Evolutionary conservation across 2,113 vertebrate genomes (phyloP).

Genomic region (Lampris megalopsis): DNA sequence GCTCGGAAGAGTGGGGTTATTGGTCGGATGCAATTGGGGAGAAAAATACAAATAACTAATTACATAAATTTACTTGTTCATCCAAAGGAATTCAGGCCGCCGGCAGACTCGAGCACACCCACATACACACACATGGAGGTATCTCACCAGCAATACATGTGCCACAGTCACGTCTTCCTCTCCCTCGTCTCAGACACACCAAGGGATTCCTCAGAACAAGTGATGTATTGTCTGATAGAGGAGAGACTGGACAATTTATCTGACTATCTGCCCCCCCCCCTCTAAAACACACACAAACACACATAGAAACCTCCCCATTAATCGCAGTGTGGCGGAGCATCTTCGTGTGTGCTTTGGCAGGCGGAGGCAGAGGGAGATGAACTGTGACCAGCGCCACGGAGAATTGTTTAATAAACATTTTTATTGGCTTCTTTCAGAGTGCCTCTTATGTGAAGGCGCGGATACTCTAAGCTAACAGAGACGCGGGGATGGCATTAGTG

Average conservation of each 20-base stretch:
- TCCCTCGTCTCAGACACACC: neutral
- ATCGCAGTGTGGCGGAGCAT: conserved; percentile 13
- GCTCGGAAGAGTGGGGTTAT: too few relatives aligned
- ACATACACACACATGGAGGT: conserved; percentile 5
- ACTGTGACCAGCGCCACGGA: conserved; percentile 32
- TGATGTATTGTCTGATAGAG: neutral
- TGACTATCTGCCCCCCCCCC: neutral
- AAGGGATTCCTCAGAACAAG: neutral
- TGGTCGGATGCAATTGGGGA: too few relatives aligned
- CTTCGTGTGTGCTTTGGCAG: conserved; percentile 31
- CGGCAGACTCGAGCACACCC: neutral
- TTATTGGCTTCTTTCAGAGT: conserved; percentile 55
- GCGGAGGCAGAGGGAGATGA: conserved; percentile 56
- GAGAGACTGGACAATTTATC: neutral
- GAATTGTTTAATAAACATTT: conserved; percentile 69
- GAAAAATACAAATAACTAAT: too few relatives aligned
- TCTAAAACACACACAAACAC: neutral
- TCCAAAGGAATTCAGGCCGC: too few relatives aligned
- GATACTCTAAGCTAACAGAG: neutral
- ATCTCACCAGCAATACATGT: too few relatives aligned
- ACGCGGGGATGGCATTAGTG: neutral
- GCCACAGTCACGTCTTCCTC: too few relatives aligned
- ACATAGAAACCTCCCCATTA: neutral
- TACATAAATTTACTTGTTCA: too few relatives aligned
- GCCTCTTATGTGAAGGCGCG: neutral